Evolutionary conservation across 2,113 vertebrate genomes (phyloP), one percentile per base, ranked within the genome.

Genomic region (Raja brachyura): DNA sequence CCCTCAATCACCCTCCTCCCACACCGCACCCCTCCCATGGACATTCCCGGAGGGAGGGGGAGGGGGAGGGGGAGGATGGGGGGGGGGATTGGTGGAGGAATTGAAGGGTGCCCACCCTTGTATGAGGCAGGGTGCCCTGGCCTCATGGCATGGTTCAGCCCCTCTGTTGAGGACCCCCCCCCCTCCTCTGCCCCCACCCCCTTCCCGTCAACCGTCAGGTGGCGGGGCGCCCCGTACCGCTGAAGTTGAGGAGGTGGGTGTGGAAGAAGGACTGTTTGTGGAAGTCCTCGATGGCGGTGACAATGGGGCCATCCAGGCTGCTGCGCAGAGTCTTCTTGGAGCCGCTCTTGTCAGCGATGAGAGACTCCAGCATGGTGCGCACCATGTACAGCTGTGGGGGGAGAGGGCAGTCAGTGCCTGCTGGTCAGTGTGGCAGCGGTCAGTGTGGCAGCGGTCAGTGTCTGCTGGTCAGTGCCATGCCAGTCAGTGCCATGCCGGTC

Each of bases 181-280:
- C 25, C 11, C 25, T n/a, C n/a, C n/a, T n/a, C 76, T 28, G 28
- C 4, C 76, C 76, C 76, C 11, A 28, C 9, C 76, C 76, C 4
- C 10, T 6, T 9, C 9, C 31, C 3, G 76, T 22, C 11, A 75
- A 48, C 73, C 28, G 73, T n/a, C 6, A 59, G 3, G 28, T 28
- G 28, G 59, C 7, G 63, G 18, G 4, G 31, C 10, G 63, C 0
- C 7, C n/a, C 96, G 96, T 94, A 99, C 99, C 99, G 0, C 98
- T 99, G 95, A 99, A 99, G 95, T 99, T 99, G 94, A 99, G 98
- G 94, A 99, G 96, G 93, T 99, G 99, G 0, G 98, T 99, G 95
- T 98, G 99, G 96, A 99, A 99, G 96, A 99, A 99, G 93, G 99
- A 99, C 3, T 99, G 98, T 78, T 99, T 99, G 95, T 99, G 98